A percentile compares a stretch with the other conserved stretches of the same genome.
phyloP scores from a whole-genome alignment of 2,797 vertebrate species.

The Scleropages formosus region DNA sequence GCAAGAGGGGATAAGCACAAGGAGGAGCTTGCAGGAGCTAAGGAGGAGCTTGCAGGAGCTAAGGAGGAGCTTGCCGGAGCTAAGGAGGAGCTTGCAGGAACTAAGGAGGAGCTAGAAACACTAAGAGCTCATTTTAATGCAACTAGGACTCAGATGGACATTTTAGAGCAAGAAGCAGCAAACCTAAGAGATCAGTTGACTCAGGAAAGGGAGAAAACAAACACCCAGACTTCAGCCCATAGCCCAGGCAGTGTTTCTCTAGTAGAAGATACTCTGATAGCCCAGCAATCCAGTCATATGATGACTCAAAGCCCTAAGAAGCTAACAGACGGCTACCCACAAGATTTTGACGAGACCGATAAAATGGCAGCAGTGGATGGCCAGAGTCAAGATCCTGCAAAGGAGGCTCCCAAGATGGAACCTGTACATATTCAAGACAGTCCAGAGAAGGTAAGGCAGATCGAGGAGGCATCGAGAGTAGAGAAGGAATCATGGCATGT shows the following conservation, averaged over 20 bases:
- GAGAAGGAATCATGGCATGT: conserved; percentile 47
- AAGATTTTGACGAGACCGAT: conserved; percentile 33
- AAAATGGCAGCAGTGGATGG: conserved; percentile 21
- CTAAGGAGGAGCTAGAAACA: conserved; percentile 55
- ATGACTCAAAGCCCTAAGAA: conserved; percentile 36
- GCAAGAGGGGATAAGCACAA: conserved; percentile 39
- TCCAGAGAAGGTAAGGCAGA: conserved; percentile 52
- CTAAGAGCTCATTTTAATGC: conserved; percentile 69
- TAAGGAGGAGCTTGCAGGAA: conserved; percentile 52
- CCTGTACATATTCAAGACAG: conserved; percentile 28
- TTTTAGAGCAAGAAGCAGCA: conserved; percentile 66
- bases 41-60: conserved; percentile 50
- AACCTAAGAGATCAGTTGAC: conserved; percentile 65
- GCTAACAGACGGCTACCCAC: conserved; percentile 30
- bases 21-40: conserved; percentile 65
- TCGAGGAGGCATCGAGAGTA: conserved; percentile 47
- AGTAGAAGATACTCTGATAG: conserved; percentile 51
- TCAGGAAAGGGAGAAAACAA: conserved; percentile 42
- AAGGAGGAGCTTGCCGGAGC: conserved; percentile 65
- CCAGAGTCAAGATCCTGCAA: conserved; percentile 24
- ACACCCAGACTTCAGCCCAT: background rate
- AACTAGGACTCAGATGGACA: conserved; percentile 66
- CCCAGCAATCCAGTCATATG: conserved; percentile 44
- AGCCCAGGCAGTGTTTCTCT: conserved; percentile 25
- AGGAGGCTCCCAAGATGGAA: conserved; percentile 36